phyloP scores from a whole-genome alignment of 2,797 vertebrate species.

The Muraenolepis orangiensis region DNA sequence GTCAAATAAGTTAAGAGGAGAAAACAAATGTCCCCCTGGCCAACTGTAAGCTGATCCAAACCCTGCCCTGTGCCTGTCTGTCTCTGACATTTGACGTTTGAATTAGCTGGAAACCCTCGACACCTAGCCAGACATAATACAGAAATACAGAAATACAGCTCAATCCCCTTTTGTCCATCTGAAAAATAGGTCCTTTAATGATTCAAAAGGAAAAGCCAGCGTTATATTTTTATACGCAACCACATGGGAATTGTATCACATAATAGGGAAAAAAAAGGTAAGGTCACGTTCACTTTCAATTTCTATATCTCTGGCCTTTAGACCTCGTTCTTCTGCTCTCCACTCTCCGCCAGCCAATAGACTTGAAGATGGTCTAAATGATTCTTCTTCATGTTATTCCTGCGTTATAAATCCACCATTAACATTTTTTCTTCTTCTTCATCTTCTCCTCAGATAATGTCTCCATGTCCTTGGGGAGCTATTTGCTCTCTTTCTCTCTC shows the following conservation, averaged over 20 bases:
- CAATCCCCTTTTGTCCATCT: no score
- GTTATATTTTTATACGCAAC: slow-evolving; percentile 9
- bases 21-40: no score
- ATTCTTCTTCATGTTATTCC: not conserved
- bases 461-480: slow-evolving; percentile 5
- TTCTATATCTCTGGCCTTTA: slow-evolving; percentile 8
- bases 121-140: no score
- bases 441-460: not conserved
- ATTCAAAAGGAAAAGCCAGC: slow-evolving; percentile 11
- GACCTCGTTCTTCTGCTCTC: not conserved
- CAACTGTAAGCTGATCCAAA: no score
- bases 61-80: no score
- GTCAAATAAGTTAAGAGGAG: no score
- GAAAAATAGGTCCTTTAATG: slow-evolving; percentile 25
- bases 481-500: not conserved
- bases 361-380: slow-evolving; percentile 10
- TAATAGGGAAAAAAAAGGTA: slow-evolving; percentile 10
- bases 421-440: not conserved
- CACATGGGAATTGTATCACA: slow-evolving; percentile 12
- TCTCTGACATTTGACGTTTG: no score
- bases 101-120: slow-evolving; percentile 48
- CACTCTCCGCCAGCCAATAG: slow-evolving; percentile 11
- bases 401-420: no score
- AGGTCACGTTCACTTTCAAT: slow-evolving; percentile 4
- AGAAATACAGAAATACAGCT: no score